Percentiles rank a stretch among this genome's conserved stretches.
These are phyloP conservation scores for Copidosoma aretas DNA, from an alignment of 2,888 invertebrate genomes.

Conservation along the genomic window DNA sequence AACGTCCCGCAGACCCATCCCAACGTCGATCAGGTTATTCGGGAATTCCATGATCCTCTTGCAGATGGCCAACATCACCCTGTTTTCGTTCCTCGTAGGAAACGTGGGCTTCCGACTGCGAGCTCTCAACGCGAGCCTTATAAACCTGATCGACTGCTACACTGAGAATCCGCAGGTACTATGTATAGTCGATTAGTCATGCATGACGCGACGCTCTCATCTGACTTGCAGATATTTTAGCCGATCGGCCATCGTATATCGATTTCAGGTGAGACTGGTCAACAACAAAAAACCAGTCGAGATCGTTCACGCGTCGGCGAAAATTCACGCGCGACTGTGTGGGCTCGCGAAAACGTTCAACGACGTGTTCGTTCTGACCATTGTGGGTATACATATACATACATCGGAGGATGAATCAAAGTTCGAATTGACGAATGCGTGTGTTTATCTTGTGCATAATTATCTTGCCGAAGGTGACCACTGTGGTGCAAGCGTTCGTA, in stretches of 20 bases:
- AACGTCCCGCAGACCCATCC: neutral
- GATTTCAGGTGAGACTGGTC: too few relatives aligned
- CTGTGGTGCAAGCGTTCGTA: conserved; percentile 19
- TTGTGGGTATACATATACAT: conserved; percentile 14
- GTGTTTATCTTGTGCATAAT: neutral
- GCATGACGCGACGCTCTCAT: neutral
- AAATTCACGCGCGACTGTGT: conserved; percentile 26
- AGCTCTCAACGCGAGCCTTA: conserved; percentile 9
- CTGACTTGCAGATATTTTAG: neutral
- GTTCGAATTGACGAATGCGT: neutral
- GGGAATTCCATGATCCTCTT: conserved; percentile 8
- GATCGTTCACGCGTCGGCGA: conserved; percentile 11
- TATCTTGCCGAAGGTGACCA: conserved; percentile 17
- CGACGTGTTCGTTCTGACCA: conserved; percentile 8
- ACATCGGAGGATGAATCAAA: neutral
- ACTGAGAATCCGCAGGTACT: neutral
- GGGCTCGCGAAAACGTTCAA: conserved; percentile 11
- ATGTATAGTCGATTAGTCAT: neutral
- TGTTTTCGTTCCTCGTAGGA: conserved; percentile 13
- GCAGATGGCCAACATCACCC: conserved; percentile 5
- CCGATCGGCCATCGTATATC: neutral
- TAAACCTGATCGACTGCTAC: neutral
- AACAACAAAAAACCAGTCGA: neutral
- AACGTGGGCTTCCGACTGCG: conserved; percentile 20
- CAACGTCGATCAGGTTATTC: neutral